phyloP scores from a whole-genome alignment of 2,113 vertebrate genomes.

The Apus apus region DNA sequence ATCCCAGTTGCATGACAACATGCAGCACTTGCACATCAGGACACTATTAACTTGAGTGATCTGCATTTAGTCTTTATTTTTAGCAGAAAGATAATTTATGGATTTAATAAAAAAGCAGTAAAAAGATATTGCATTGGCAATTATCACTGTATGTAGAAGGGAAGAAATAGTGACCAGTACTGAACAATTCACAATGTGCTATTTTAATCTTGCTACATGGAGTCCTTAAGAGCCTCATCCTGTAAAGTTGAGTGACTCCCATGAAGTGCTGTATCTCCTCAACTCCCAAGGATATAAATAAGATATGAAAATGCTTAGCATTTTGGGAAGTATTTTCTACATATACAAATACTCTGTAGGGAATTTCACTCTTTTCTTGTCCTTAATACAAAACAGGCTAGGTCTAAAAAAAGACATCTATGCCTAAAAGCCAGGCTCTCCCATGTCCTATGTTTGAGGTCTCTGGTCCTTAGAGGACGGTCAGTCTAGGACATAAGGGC shows the following conservation, averaged over 20 bases:
- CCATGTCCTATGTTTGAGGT: neutral
- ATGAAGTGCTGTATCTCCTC: neutral
- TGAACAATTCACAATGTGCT: neutral
- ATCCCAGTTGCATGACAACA: rapidly evolving
- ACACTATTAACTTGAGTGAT: neutral
- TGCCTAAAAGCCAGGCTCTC: neutral
- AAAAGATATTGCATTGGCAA: neutral
- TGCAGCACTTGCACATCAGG: neutral
- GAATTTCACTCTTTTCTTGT: neutral
- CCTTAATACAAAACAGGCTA: neutral
- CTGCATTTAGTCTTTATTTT: neutral
- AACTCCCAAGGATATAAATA: neutral
- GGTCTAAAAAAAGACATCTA: neutral
- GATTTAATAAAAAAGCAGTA: conserved; percentile 48
- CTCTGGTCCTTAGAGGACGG: neutral
- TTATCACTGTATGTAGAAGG: neutral
- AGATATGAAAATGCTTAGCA: neutral
- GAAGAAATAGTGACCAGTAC: conserved; percentile 20
- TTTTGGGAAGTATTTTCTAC: neutral
- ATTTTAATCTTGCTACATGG: neutral
- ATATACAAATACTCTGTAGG: neutral
- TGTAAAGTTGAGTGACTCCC: neutral
- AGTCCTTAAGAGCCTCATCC: neutral
- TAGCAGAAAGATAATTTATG: conserved; percentile 2
- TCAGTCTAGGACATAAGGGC: neutral